Evolutionary conservation across 2,113 vertebrate genomes (phyloP), one percentile per base, ranked within the genome.

Genomic region (Pseudorasbora parva): DNA sequence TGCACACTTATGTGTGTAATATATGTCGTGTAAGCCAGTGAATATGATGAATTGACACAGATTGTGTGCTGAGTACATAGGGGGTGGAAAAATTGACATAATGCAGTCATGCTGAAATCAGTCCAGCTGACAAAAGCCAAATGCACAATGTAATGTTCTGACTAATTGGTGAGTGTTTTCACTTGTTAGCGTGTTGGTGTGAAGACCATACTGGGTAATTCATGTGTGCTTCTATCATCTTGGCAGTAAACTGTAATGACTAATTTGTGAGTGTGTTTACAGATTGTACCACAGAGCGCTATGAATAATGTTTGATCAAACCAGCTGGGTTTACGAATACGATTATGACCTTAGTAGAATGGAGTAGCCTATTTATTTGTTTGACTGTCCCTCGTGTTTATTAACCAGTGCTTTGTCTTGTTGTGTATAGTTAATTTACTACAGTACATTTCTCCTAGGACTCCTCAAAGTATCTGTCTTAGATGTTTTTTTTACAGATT

Each of bases 231-330:
- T 73, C 68, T 86, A 71, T 79, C 45, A 60, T 59, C 75, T 87
- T 88, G 85, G 83, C 72, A 68, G 54, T 79, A 73, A 78, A 79
- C 25, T 76, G 45, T 81, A 80, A 66, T 86, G 80, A 88, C 76
- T 87, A 83, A 87, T 83, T 83, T 82, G 68, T 79, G 62, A 69
- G 60, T 81, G 71, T 86, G 87, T 88, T 83, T 81, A 86, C 77
- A 41, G 51, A 83, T 81, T 78, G 84, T 62, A 83, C 59, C 68
- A 47, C 59, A 71, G 68, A 85, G 81, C 25, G 76, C 72, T 27
- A 59, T 76, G 81, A 88, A 88, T 84, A 81, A 85, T 83, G 77
- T 83, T 81, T 37, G 45, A 83, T 80, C 41, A 41, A 66, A 84
- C 86, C 86, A 87, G 84, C 86, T 87, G 81, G 80, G 57, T 82